Percentiles rank a stretch among this genome's conserved stretches.
Evolutionary conservation across 2,113 vertebrate genomes (phyloP).

Genomic region (Gnathonemus longibarbis): DNA sequence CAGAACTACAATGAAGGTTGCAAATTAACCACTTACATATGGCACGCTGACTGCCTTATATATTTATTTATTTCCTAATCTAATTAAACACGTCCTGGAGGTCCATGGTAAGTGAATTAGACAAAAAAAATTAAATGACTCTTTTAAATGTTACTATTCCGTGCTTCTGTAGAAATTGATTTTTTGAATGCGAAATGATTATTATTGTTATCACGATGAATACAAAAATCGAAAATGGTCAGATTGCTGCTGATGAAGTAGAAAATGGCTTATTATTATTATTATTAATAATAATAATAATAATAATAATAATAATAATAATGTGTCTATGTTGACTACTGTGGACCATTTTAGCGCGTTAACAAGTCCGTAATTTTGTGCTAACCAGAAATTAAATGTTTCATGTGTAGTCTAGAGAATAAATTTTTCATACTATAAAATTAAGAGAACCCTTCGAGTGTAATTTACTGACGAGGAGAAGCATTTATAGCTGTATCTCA

Average conservation of each 20-base stretch:
- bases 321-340: background rate
- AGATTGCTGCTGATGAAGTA: background rate
- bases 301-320: background rate
- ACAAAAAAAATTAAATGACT: constrained; percentile 24
- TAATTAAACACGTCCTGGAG: constrained; percentile 28
- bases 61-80: constrained; percentile 25
- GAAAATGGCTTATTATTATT: background rate
- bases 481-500: background rate
- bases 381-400: background rate
- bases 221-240: background rate
- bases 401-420: background rate
- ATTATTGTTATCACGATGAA: constrained; percentile 27
- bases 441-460: background rate
- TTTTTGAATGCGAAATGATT: background rate
- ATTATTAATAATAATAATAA: background rate
- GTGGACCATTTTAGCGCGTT: background rate
- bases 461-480: background rate
- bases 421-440: background rate
- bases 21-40: constrained; percentile 22
- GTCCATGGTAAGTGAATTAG: constrained; percentile 22
- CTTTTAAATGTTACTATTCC: constrained; percentile 18
- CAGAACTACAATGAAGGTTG: background rate
- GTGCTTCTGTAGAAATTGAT: constrained; percentile 15
- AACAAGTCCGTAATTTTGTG: background rate
- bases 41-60: constrained; percentile 21